These are phyloP conservation scores for Morpho deidamia DNA, from an alignment of 2,888 invertebrate genomes.

Conservation along the genomic window DNA sequence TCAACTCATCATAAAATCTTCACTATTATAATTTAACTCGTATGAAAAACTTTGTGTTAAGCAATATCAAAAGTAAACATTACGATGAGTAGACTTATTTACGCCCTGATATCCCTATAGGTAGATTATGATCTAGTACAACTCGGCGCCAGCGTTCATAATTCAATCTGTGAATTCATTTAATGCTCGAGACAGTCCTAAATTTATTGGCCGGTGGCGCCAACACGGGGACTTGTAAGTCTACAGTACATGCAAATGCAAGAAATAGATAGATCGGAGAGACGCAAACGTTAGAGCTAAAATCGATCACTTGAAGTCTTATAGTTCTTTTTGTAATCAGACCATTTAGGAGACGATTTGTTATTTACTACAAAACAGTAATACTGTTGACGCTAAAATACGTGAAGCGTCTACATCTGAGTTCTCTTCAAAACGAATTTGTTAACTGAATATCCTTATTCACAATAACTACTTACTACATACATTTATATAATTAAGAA, in stretches of 20 bases:
- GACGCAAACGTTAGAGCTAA: constrained; percentile 12
- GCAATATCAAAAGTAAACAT: constrained; percentile 38
- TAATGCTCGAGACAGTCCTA: constrained; percentile 69
- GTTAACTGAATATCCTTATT: too few species aligned
- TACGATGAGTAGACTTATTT: constrained; percentile 55
- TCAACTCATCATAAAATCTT: constrained; percentile 24
- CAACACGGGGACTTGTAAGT: constrained; percentile 58
- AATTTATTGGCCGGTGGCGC: constrained; percentile 74
- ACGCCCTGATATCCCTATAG: constrained; percentile 46
- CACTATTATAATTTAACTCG: too few species aligned
- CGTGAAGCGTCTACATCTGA: too few species aligned
- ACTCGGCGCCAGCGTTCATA: constrained; percentile 61
- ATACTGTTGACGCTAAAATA: too few species aligned
- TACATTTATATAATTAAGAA: too few species aligned
- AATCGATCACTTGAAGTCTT: constrained; percentile 8
- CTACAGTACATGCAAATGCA: constrained; percentile 35
- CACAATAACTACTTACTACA: too few species aligned
- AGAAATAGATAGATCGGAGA: constrained; percentile 15
- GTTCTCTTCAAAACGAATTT: too few species aligned
- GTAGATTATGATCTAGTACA: constrained; percentile 64
- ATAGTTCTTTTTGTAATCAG: constrained; percentile 1
- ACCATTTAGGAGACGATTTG: constrained; percentile 6
- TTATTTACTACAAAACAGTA: neutral
- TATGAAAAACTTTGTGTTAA: constrained; percentile 6
- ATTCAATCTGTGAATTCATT: constrained; percentile 70